Conservation (phyloP, 2,797 vertebrate genomes). For the Cirrhinus molitorella region DNA sequence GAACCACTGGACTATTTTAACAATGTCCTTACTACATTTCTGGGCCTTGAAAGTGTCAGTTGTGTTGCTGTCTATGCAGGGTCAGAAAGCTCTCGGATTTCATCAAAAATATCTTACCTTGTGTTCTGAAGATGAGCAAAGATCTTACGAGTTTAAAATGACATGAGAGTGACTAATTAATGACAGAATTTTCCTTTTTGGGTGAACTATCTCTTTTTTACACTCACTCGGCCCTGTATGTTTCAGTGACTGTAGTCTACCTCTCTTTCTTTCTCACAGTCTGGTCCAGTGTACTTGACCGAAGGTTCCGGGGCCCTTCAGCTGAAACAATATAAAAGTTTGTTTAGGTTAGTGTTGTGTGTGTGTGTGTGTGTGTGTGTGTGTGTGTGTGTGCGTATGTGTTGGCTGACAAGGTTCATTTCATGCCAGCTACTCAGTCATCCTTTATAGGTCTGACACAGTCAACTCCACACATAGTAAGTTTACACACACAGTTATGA, state of each 20-base stretch:
- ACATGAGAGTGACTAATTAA: too few relatives aligned
- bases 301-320: conserved; percentile 13
- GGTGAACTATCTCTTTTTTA: too few relatives aligned
- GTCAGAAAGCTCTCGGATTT: too few relatives aligned
- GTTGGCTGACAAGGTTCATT: conserved; percentile 22
- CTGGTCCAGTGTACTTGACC: not conserved
- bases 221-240: not conserved
- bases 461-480: conserved; percentile 28
- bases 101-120: too few relatives aligned
- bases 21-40: too few relatives aligned
- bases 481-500: conserved; percentile 15
- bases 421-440: conserved; percentile 27
- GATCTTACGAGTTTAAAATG: too few relatives aligned
- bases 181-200: too few relatives aligned
- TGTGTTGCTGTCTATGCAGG: too few relatives aligned
- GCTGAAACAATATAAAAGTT: conserved; percentile 50
- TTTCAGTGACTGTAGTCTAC: not conserved
- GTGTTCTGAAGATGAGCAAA: too few relatives aligned
- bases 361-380: not conserved
- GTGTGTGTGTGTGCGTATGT: conserved; percentile 10
- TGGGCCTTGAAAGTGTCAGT: too few relatives aligned
- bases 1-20: too few relatives aligned
- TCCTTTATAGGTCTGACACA: conserved; percentile 38
- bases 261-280: conserved; percentile 11
- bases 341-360: conserved; percentile 39